These are phyloP conservation scores for Pyralis farinalis DNA, from an alignment of 2,888 invertebrate species.

Conservation along the genomic window DNA sequence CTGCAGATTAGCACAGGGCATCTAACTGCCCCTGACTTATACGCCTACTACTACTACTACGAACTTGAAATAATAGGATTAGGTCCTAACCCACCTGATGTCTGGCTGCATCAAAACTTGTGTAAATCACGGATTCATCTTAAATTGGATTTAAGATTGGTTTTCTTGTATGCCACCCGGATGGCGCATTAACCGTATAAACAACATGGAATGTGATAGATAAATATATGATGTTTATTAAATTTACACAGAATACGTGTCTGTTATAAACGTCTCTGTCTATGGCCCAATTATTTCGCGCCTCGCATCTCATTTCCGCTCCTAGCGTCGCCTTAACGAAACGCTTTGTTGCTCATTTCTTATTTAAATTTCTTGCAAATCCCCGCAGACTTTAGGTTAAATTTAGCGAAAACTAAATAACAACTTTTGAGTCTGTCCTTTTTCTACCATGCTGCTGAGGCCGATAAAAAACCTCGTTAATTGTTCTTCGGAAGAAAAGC, in stretches of 20 bases:
- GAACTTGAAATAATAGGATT: no score
- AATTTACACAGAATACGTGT: background rate
- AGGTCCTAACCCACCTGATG: no score
- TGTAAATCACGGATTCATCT: no score
- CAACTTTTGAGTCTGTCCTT: slow-evolving; percentile 24
- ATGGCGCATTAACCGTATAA: no score
- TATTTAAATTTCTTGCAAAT: slow-evolving; percentile 48
- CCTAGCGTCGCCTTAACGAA: slow-evolving; percentile 45
- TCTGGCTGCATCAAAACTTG: no score
- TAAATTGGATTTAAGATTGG: no score
- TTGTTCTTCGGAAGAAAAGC: slow-evolving; percentile 1
- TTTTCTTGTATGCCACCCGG: no score
- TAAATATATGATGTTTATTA: no score
- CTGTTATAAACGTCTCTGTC: background rate
- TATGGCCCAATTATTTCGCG: slow-evolving; percentile 37
- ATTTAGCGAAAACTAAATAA: slow-evolving; percentile 29
- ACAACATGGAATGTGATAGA: no score
- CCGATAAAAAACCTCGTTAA: slow-evolving; percentile 6
- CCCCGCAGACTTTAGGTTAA: slow-evolving; percentile 27
- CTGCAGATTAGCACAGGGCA: no score
- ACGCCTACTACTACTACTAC: no score
- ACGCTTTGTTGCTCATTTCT: slow-evolving; percentile 44
- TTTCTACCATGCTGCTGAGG: slow-evolving; percentile 10
- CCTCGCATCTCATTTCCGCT: slow-evolving; percentile 48
- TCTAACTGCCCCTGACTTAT: no score